Percentiles rank a stretch among this genome's conserved stretches.
Conservation (phyloP, 2,888 invertebrate genomes). For the Brachyopa scutellaris region DNA sequence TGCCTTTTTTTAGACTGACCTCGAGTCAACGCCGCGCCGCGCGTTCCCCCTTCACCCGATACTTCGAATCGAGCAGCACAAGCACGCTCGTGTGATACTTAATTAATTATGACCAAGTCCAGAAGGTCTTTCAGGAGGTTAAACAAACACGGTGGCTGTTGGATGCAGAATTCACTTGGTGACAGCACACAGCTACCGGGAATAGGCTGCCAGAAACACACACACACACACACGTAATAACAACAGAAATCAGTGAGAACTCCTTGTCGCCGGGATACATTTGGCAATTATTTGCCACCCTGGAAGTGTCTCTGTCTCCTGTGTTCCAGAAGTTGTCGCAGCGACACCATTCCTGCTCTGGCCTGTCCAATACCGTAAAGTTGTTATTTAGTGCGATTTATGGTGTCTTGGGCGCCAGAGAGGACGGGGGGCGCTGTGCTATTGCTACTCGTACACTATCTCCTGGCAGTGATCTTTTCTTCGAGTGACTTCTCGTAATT, state of each 20-base stretch:
- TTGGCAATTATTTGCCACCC: conserved; percentile 71
- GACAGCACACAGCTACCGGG: conserved; percentile 37
- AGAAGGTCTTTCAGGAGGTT: conserved; percentile 55
- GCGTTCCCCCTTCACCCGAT: not conserved
- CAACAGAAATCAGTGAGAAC: conserved; percentile 63
- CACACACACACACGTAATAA: conserved; percentile 46
- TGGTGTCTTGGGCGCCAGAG: conserved; percentile 43
- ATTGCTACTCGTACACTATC: conserved; percentile 48
- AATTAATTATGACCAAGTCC: conserved; percentile 70
- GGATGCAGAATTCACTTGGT: conserved; percentile 23
- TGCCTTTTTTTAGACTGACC: conserved; percentile 51
- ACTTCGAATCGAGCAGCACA: conserved; percentile 50
- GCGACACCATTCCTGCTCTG: conserved; percentile 48
- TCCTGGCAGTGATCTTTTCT: conserved; percentile 63
- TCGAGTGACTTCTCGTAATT: conserved; percentile 69
- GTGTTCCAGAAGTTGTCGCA: conserved; percentile 63
- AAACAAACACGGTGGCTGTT: conserved; percentile 45
- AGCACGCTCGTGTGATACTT: conserved; percentile 68
- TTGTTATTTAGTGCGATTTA: conserved; percentile 72
- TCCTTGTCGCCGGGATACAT: conserved; percentile 65
- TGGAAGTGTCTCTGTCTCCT: conserved; percentile 64
- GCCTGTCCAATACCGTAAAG: conserved; percentile 63
- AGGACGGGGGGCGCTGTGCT: conserved; percentile 12
- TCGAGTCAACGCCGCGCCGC: conserved; percentile 39
- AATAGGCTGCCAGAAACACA: too few relatives aligned